Evolutionary conservation across 1,140 invertebrate species (phyloP).

Genomic region (Aphaenogaster rudis): DNA sequence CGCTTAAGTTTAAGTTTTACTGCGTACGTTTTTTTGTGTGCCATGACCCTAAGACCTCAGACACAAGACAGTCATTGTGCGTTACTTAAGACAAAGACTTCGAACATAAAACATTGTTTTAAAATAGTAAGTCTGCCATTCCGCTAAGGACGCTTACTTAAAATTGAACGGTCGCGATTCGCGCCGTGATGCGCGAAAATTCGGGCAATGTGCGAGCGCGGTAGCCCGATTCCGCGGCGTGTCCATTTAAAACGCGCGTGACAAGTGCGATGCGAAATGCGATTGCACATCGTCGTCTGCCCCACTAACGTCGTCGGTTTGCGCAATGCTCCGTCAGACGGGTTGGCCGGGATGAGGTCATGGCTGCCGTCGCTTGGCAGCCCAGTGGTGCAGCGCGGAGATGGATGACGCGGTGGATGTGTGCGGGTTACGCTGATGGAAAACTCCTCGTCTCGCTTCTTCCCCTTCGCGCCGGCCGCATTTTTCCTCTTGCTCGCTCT

Average conservation of each 20-base stretch:
- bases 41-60: too few species aligned
- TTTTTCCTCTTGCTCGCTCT: conserved; percentile 54
- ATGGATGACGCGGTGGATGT: conserved; percentile 13
- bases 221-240: not conserved
- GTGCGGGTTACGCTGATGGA: conserved; percentile 48
- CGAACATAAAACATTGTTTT: too few species aligned
- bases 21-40: too few species aligned
- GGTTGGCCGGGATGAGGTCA: conserved; percentile 69
- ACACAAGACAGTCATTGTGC: too few species aligned
- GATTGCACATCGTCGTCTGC: conserved; percentile 48
- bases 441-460: conserved; percentile 43
- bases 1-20: too few species aligned
- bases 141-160: too few species aligned
- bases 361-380: conserved; percentile 66
- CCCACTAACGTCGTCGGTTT: conserved; percentile 59
- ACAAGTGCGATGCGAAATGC: conserved; percentile 25
- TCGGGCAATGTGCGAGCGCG: not conserved
- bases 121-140: too few species aligned
- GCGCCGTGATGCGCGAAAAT: conserved; percentile 5
- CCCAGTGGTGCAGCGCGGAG: conserved; percentile 4
- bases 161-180: not conserved
- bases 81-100: too few species aligned
- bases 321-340: conserved; percentile 36
- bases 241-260: conserved; percentile 34
- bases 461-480: conserved; percentile 22